These are phyloP conservation scores for Podarcis siculus DNA, from an alignment of 2,797 vertebrate genomes.

Conservation along the genomic window DNA sequence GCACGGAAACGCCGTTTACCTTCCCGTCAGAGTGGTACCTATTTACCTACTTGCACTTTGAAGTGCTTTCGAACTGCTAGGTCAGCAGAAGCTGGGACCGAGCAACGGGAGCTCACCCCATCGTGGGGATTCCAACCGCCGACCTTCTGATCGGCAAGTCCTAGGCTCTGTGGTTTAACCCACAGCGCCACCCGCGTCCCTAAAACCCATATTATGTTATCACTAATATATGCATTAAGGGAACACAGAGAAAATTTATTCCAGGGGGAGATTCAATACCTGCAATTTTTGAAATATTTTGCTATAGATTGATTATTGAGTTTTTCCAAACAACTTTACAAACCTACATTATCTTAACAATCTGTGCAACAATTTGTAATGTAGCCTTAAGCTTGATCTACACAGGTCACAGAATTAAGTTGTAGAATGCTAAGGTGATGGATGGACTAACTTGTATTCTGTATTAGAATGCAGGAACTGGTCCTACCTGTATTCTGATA, in stretches of 20 bases:
- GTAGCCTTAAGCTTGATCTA: neutral
- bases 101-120: too few species aligned
- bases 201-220: neutral
- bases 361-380: neutral
- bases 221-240: neutral
- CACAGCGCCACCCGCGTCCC: too few species aligned
- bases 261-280: neutral
- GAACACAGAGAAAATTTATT: neutral
- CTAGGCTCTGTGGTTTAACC: too few species aligned
- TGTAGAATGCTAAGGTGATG: neutral
- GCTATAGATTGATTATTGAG: neutral
- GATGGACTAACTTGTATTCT: neutral
- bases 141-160: too few species aligned
- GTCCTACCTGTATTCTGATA: neutral
- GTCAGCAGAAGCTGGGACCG: too few species aligned
- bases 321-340: neutral
- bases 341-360: neutral
- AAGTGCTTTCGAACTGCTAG: too few species aligned
- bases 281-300: neutral
- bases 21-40: too few species aligned
- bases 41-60: too few species aligned
- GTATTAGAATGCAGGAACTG: neutral
- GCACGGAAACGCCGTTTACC: too few species aligned
- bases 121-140: too few species aligned
- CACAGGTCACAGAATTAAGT: neutral